Evolutionary conservation across 2,888 invertebrate genomes (phyloP), one percentile per base, ranked within the genome.

Genomic region (Eurytoma adleriae): DNA sequence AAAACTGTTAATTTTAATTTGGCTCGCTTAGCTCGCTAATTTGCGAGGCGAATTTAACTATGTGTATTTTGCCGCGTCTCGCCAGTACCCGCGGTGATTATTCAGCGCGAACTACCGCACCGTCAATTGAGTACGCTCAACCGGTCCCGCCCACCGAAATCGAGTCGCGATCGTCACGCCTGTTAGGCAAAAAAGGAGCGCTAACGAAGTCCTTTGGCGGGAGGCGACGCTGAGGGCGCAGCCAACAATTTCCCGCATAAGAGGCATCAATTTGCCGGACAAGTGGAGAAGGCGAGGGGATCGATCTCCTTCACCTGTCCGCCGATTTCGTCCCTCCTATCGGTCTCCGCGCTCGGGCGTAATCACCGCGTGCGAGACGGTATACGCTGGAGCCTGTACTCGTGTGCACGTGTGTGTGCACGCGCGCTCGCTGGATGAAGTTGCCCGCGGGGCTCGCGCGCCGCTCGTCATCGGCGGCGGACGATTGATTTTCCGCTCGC

Each of bases 401-500:
- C n/a, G n/a, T 52, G 48, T 1, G 40, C 30, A 64, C 64, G 12
- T 20, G 71, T 24, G 61, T n/a, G 40, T 54, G 54, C 54, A 5
- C 14, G 13, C 16, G 16, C 14, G 40, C 40, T 0, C n/a, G 54
- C 14, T n/a, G 54, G n/a, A 54, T 54, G 54, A 14, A 54, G n/a
- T n/a, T 54, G 54, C 54, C 54, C 54, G n/a, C 14, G n/a, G 54
- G 54, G 16, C 54, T 14, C 40, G 40, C 40, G 40, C 40, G 40
- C 30, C 27, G 54, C 67, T 52, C 69, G 56, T 69, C 56, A 27
- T 13, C 27, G 40, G 16, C 40, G 57, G 16, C 54, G 66, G 24
- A 48, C 74, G 24, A 67, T 74, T 67, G 74, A 74, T 74, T 66
- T 74, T 24, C 66, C 7, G 57, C 24, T 57, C 54, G 52, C 64